phyloP scores from a whole-genome alignment of 2,113 vertebrate species.

The Shinisaurus crocodilurus region DNA sequence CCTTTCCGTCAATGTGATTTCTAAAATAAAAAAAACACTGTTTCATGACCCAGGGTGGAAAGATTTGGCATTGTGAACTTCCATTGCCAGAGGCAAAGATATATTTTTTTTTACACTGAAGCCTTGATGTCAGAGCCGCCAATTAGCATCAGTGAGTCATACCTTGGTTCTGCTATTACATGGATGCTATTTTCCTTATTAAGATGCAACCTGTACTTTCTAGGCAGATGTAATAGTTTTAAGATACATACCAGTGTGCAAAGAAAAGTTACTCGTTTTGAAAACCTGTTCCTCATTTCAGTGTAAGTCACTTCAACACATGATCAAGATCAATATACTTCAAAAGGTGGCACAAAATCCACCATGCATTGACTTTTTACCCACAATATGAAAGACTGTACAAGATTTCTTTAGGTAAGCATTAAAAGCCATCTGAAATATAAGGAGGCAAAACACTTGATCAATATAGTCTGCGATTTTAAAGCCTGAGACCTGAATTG shows the following conservation, averaged over 20 bases:
- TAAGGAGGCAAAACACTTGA: constrained; percentile 15
- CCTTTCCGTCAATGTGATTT: constrained; percentile 23
- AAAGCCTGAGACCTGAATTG: constrained; percentile 2
- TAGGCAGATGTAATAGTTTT: constrained; percentile 60
- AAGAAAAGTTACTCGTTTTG: constrained; percentile 54
- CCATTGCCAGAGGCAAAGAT: constrained; percentile 80
- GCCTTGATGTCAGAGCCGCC: constrained; percentile 73
- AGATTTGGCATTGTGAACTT: constrained; percentile 73
- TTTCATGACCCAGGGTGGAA: constrained; percentile 69
- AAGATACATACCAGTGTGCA: constrained; percentile 46
- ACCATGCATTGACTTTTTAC: neutral
- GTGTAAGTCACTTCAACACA: constrained; percentile 45
- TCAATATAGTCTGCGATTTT: constrained; percentile 40
- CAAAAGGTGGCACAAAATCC: constrained; percentile 47
- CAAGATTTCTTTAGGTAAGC: neutral
- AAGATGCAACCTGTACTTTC: constrained; percentile 77
- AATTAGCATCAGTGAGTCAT: constrained; percentile 84
- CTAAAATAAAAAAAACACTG: constrained; percentile 55
- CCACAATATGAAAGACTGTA: neutral
- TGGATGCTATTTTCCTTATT: constrained; percentile 75
- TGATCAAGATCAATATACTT: constrained; percentile 57
- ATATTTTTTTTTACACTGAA: constrained; percentile 78
- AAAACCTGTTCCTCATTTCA: constrained; percentile 52
- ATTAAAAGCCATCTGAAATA: constrained; percentile 44
- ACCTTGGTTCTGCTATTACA: constrained; percentile 75